Base-by-base conservation (phyloP, 2,888 invertebrate genomes). In the Coelopa pilipes region DNA sequence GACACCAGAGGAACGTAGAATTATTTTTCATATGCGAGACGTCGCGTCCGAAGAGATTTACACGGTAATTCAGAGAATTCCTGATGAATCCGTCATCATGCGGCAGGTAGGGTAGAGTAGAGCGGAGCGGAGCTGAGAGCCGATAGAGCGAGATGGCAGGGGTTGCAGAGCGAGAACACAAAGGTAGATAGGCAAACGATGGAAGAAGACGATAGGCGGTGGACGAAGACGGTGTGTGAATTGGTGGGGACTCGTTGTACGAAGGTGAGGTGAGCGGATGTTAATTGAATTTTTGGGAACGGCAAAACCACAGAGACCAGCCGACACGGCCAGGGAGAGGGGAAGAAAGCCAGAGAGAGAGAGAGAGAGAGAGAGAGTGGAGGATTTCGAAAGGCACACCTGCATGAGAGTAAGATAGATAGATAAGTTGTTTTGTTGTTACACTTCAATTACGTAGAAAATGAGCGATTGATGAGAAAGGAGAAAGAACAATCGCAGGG, bases 261-360 rank as follows among this genome's bases (percentile, higher is more conserved):
- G 34, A 45, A 24, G 45, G 34, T 55, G 55, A 68, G 68, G 59
- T 69, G 60, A 70, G 70, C n/a, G 47, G 34, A 49, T 60, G 70
- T 70, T 70, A 70, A 60, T 59, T 70, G 60, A 70, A 70, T 60
- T 70, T 70, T 60, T n/a, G 70, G 60, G 47, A 59, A 17, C 60
- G 55, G 57, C 69, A 3, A 5, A 45, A 59, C 46, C 17, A 21
- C 45, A 47, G 21, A 59, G 21, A 12, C 57, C 21, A 11, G 57
- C 21, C 24, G 24, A 21, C 57, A 59, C 4, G 24, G 57, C 12
- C 24, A 19, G 65, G 46, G 49, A 55, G 46, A 57, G 69, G 34
- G 12, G 19, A 66, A 66, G n/a, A 46, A 59, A 53, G 55, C 3
- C 4, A 53, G 45, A 34, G 57, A 9, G 57, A 68, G 57, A 13